These are phyloP conservation scores for Drosophila pegasa DNA, from an alignment of 2,888 invertebrate species.

Conservation along the genomic window DNA sequence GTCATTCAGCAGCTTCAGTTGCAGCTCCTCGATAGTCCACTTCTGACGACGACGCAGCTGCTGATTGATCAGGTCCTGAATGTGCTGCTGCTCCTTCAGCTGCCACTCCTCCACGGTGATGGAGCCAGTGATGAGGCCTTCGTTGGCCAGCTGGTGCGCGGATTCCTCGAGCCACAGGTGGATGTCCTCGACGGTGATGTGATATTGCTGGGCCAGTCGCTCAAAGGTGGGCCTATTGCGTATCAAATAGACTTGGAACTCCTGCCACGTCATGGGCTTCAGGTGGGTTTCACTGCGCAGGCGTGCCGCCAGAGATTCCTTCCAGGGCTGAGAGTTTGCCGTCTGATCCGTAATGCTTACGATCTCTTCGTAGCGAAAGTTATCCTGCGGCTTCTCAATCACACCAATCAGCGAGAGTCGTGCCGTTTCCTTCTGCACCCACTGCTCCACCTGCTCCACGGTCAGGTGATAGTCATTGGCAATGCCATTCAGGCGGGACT, in stretches of 20 bases:
- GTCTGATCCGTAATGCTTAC: constrained; percentile 47
- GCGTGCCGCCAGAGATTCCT: constrained; percentile 67
- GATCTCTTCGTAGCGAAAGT: constrained; percentile 53
- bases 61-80: constrained; percentile 76
- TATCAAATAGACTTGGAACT: constrained; percentile 75
- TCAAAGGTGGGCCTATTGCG: constrained; percentile 70
- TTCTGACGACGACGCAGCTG: constrained; percentile 66
- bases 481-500: constrained; percentile 71
- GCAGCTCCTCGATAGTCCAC: constrained; percentile 82
- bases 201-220: constrained; percentile 73
- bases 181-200: constrained; percentile 77
- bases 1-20: constrained; percentile 72
- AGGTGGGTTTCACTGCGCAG: constrained; percentile 65
- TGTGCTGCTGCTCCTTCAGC: constrained; percentile 67
- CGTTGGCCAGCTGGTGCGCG: constrained; percentile 59
- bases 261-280: constrained; percentile 73
- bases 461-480: constrained; percentile 80
- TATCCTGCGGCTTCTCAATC: constrained; percentile 66
- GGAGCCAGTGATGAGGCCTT: constrained; percentile 67
- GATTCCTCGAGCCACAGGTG: constrained; percentile 73
- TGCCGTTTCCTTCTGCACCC: constrained; percentile 81
- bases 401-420: constrained; percentile 73
- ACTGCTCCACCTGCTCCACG: constrained; percentile 81
- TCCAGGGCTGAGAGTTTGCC: constrained; percentile 64
- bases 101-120: constrained; percentile 75